These are phyloP conservation scores for Protobothrops mucrosquamatus DNA, from an alignment of 2,113 vertebrate genomes.

Conservation along the genomic window DNA sequence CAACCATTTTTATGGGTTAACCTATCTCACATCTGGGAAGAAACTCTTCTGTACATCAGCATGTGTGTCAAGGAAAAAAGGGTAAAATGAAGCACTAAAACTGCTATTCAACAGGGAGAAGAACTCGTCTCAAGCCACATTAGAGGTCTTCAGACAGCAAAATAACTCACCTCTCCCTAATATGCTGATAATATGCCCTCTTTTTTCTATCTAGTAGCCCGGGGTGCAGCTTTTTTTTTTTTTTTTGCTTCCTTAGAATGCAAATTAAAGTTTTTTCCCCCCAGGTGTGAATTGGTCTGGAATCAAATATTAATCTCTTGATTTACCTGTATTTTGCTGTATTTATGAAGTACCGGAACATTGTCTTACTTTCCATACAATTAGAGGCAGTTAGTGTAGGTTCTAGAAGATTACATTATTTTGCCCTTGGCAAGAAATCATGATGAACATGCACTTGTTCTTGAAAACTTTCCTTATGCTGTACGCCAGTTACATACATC, in stretches of 20 bases:
- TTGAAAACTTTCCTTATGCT: slow-evolving; percentile 24
- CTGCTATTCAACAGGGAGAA: not conserved
- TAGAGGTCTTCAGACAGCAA: not conserved
- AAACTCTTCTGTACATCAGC: not conserved
- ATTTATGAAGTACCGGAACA: not conserved
- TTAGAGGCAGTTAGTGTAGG: not conserved
- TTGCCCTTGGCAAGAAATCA: not conserved
- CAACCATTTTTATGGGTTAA: not conserved
- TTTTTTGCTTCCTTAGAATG: not conserved
- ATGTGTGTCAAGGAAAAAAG: not conserved
- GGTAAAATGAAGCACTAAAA: not conserved
- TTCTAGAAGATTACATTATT: not conserved
- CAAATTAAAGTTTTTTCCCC: not conserved
- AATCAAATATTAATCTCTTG: not conserved
- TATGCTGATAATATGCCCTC: not conserved
- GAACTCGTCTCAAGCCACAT: not conserved
- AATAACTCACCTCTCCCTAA: not conserved
- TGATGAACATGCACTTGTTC: slow-evolving; percentile 17
- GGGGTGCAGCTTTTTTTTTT: not conserved
- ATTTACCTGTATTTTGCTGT: not conserved
- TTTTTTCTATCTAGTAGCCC: not conserved
- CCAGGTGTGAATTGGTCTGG: not conserved
- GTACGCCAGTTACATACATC: rapidly evolving
- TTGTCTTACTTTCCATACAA: not conserved
- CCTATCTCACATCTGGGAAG: not conserved